Percentiles rank a stretch among this genome's conserved stretches.
Evolutionary conservation across 1,140 invertebrate species (phyloP).

Genomic region (Lucilia cuprina): DNA sequence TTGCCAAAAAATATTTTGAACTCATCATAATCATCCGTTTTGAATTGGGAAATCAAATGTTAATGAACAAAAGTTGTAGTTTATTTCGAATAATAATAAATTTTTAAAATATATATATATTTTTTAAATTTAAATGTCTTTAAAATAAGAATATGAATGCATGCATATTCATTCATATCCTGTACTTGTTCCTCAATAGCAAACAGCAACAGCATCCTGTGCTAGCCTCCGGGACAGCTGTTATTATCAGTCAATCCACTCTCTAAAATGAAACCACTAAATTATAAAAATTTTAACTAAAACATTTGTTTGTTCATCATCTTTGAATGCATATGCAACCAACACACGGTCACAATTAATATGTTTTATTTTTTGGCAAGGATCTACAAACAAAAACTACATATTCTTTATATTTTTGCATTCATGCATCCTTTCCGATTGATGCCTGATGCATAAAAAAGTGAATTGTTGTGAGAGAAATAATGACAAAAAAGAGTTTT

Average conservation of each 20-base stretch:
- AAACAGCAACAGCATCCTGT: constrained; percentile 27
- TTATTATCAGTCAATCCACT: neutral
- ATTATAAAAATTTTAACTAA: neutral
- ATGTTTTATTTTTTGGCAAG: neutral
- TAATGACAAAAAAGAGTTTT: neutral
- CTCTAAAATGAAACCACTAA: neutral
- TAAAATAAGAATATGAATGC: neutral
- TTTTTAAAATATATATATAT: no score
- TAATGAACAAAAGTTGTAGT: neutral
- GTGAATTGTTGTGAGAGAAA: neutral
- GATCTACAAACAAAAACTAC: neutral
- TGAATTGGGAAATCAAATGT: neutral
- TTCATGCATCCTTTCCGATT: neutral
- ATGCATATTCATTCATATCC: constrained; percentile 22
- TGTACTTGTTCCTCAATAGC: neutral
- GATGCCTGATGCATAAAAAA: neutral
- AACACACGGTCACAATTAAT: neutral
- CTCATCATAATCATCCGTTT: neutral
- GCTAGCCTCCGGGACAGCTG: constrained; percentile 25
- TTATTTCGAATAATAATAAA: neutral
- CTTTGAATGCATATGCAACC: constrained; percentile 20
- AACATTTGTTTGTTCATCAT: neutral
- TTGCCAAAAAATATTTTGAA: neutral
- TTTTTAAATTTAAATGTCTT: neutral
- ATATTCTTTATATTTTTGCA: neutral